Conservation (phyloP, 2,113 vertebrate species). For the Cololabis saira region DNA sequence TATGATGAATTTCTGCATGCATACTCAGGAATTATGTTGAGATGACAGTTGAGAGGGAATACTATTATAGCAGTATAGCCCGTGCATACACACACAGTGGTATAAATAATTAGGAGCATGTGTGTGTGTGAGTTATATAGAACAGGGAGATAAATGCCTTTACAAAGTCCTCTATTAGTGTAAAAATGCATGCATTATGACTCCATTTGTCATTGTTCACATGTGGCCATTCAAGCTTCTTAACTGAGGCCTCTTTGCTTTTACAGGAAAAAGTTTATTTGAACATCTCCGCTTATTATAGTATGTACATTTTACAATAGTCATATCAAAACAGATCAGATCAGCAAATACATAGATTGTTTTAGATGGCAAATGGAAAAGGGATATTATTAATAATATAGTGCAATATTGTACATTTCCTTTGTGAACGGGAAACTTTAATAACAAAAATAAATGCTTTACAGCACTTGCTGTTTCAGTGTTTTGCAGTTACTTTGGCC, state of each 20-base stretch:
- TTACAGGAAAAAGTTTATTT: slow-evolving; percentile 64
- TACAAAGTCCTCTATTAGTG: slow-evolving; percentile 27
- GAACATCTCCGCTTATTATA: slow-evolving; percentile 50
- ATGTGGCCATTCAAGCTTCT: no score
- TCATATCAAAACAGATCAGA: slow-evolving; percentile 27
- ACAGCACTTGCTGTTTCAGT: neutral
- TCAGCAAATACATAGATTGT: slow-evolving; percentile 60
- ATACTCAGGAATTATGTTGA: slow-evolving; percentile 31
- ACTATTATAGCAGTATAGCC: slow-evolving; percentile 37
- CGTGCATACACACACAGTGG: slow-evolving; percentile 49
- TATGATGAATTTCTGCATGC: neutral
- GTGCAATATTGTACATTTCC: slow-evolving; percentile 52
- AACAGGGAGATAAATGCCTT: slow-evolving; percentile 33
- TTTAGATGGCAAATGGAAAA: slow-evolving; percentile 30
- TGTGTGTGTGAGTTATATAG: slow-evolving; percentile 40
- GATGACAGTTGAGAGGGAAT: slow-evolving; percentile 46
- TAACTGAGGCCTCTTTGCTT: slow-evolving; percentile 40
- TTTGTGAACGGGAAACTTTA: slow-evolving; percentile 22
- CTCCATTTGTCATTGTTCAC: slow-evolving; percentile 57
- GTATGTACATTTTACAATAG: slow-evolving; percentile 58
- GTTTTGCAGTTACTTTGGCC: neutral
- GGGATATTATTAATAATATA: slow-evolving; percentile 43
- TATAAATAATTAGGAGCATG: slow-evolving; percentile 56
- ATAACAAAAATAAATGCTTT: neutral
- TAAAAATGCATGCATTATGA: slow-evolving; percentile 22